Evolutionary conservation across 2,113 vertebrate genomes (phyloP), one percentile per base, ranked within the genome.

Genomic region (Chrysemys picta): DNA sequence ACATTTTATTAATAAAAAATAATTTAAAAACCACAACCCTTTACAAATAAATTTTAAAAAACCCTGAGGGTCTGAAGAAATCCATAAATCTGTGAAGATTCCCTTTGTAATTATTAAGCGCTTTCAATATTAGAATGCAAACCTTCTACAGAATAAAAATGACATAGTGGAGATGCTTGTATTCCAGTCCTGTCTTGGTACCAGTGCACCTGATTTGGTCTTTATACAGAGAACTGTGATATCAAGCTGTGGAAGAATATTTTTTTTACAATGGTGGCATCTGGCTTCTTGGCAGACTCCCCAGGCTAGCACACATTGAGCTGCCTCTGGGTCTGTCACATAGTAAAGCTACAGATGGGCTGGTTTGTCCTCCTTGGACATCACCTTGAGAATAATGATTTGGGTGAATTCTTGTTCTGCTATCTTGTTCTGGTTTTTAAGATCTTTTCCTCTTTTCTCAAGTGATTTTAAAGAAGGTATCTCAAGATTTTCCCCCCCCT

Each of bases 271-370:
- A 3, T 29, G 25, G 9, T 62, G 21, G 1, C 5, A 53, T 84
- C 29, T 94, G 16, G 0, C 0, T 14, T 88, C 87, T 52, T 52
- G 3, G 12, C 6, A 35, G 17, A 80, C 76, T 90, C 45, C 22
- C 17, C 57, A 87, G 24, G 17, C 2, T 3, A 81, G 6, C 16
- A 88, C 11, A 88, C 47, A 82, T 4, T 9, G 90, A 88, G 12
- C 87, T 82, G 1, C 27, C 7, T 69, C n/a, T 59, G 2, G 38
- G 54, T 79, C 45, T 87, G 6, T 80, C 57, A 83, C 72, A 54
- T 69, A 27, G n/a, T 80, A 92, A 88, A 93, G 12, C 12, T 87
- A 50, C 31, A 38, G 29, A 16, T 52, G 10, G 25, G 1, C n/a
- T 86, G 10, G 0, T 75, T 57, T 91, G 1, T 85, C 6, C 10